Evolutionary conservation across 2,888 invertebrate genomes (phyloP).

Genomic region (Chrysolina oricalcia): DNA sequence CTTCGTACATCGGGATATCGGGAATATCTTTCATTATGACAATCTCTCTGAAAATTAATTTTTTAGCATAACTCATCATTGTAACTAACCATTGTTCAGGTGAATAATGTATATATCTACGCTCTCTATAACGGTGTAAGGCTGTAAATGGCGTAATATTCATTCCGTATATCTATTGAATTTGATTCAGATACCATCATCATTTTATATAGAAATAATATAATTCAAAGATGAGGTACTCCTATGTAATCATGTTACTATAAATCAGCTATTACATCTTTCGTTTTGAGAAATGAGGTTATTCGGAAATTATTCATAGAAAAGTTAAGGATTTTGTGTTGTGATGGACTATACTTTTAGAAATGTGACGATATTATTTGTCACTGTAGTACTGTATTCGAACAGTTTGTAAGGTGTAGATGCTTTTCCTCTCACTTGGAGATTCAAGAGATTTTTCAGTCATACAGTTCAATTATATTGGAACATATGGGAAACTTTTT

Average conservation of each 20-base stretch:
- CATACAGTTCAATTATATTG: too few relatives aligned
- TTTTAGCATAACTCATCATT: not conserved
- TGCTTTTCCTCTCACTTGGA: too few relatives aligned
- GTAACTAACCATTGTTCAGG: constrained; percentile 17
- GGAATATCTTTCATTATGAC: too few relatives aligned
- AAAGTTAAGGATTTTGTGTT: too few relatives aligned
- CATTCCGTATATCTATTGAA: constrained; percentile 25
- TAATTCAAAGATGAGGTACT: not conserved
- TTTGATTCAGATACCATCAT: constrained; percentile 28
- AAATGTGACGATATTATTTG: too few relatives aligned
- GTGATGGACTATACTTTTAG: too few relatives aligned
- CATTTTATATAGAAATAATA: constrained; percentile 22
- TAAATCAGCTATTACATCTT: not conserved
- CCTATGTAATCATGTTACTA: constrained; percentile 9
- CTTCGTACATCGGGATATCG: too few relatives aligned
- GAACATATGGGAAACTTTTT: too few relatives aligned
- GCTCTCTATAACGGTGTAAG: constrained; percentile 12
- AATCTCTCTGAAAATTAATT: not conserved
- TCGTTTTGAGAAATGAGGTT: not conserved
- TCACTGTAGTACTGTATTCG: too few relatives aligned
- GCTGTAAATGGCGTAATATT: constrained; percentile 23
- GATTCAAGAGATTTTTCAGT: too few relatives aligned
- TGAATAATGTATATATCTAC: not conserved
- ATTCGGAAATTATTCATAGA: too few relatives aligned
- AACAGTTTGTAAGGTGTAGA: too few relatives aligned